Percentiles rank a stretch among this genome's conserved stretches.
These are phyloP conservation scores for Porites australiensis DNA, from an alignment of 64 coral and sea anemone genomes.

Conservation along the genomic window DNA sequence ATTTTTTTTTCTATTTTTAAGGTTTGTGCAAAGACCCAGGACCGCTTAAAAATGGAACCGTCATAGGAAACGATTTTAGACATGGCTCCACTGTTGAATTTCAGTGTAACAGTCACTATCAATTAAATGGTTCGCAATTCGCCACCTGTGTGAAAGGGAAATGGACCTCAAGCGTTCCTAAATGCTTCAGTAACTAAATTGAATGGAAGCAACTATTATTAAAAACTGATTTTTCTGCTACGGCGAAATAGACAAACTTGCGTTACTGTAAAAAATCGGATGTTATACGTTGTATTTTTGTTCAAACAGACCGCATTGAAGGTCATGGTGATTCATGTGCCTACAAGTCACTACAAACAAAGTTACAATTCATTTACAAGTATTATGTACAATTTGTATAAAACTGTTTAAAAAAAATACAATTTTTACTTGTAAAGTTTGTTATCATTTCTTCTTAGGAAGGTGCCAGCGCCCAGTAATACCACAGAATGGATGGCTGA, in stretches of 20 bases:
- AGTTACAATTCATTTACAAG: too few relatives aligned
- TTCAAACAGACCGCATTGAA: too few relatives aligned
- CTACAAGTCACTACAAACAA: too few relatives aligned
- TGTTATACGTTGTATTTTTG: too few relatives aligned
- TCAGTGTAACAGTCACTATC: background rate
- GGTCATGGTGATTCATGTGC: too few relatives aligned
- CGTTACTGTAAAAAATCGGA: too few relatives aligned
- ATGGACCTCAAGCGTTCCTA: background rate
- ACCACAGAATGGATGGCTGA: background rate
- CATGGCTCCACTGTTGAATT: background rate
- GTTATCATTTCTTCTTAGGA: background rate
- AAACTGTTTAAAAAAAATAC: too few relatives aligned
- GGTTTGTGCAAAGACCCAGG: background rate
- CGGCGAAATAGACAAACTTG: too few relatives aligned
- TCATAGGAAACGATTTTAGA: background rate
- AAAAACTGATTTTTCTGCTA: too few relatives aligned
- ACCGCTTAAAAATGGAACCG: background rate
- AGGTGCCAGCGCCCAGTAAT: conserved; percentile 16
- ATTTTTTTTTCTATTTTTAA: background rate
- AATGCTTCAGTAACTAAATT: background rate
- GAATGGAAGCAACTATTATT: too few relatives aligned
- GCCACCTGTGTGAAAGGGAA: background rate
- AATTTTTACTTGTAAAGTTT: too few relatives aligned
- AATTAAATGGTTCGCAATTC: background rate
- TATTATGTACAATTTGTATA: too few relatives aligned